phyloP scores from a whole-genome alignment of 2,113 vertebrate genomes.

The Nannospalax galili region DNA sequence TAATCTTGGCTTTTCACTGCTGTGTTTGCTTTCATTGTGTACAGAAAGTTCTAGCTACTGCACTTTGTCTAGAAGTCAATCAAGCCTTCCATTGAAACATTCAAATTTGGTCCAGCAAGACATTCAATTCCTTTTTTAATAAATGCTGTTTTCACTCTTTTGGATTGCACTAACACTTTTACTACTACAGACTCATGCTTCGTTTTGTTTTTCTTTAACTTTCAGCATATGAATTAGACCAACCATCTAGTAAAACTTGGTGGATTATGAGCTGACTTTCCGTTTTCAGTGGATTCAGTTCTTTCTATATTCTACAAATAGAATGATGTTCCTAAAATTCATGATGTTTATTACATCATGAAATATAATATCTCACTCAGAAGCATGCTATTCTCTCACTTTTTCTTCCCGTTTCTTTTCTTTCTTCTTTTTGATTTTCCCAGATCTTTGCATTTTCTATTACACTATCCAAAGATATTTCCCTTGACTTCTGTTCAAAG shows the following conservation, averaged over 20 bases:
- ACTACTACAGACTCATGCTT: no score
- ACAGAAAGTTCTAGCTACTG: background rate
- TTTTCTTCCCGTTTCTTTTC: background rate
- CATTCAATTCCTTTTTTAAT: background rate
- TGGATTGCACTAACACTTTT: background rate
- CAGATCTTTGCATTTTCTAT: background rate
- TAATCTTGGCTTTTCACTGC: constrained; percentile 48
- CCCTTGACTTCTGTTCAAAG: background rate
- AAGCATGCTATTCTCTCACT: background rate
- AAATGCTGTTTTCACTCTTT: background rate
- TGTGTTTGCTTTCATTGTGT: constrained; percentile 1
- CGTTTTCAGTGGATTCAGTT: background rate
- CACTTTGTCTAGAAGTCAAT: constrained; percentile 2
- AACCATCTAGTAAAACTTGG: background rate
- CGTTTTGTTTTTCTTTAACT: background rate
- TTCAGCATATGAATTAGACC: background rate
- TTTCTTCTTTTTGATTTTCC: background rate
- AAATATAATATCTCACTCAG: no score
- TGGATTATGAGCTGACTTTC: background rate
- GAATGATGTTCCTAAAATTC: background rate
- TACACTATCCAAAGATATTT: background rate
- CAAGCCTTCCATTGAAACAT: background rate
- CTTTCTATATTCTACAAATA: background rate
- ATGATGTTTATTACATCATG: background rate
- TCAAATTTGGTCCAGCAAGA: background rate